Percentiles rank a stretch among this genome's conserved stretches.
Evolutionary conservation across 2,888 invertebrate species (phyloP).

Genomic region (Automeris io): DNA sequence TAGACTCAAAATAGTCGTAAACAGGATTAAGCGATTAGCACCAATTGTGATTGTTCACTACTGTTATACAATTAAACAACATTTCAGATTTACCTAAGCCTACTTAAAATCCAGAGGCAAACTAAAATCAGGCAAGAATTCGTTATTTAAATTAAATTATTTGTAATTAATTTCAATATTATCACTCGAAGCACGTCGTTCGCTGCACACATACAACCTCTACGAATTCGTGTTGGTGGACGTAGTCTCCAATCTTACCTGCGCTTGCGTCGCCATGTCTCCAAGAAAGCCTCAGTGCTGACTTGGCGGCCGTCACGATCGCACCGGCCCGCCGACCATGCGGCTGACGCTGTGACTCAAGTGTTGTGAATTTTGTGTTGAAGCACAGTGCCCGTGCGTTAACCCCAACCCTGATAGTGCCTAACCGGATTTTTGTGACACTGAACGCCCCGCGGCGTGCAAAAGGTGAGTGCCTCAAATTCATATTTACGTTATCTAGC

Average conservation of each 20-base stretch:
- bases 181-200: slow-evolving; percentile 17
- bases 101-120: background rate
- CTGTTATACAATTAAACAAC: background rate
- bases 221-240: slow-evolving; percentile 35
- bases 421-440: slow-evolving; percentile 64
- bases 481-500: slow-evolving; percentile 30
- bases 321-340: slow-evolving; percentile 67
- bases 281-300: slow-evolving; percentile 71
- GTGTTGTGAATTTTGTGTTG: slow-evolving; percentile 68
- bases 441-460: slow-evolving; percentile 59
- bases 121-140: slow-evolving; percentile 8
- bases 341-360: slow-evolving; percentile 60
- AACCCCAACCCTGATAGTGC: slow-evolving; percentile 73
- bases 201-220: slow-evolving; percentile 27
- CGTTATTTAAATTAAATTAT: slow-evolving; percentile 4
- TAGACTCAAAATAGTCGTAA: background rate
- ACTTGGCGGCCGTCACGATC: slow-evolving; percentile 68
- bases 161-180: slow-evolving; percentile 10
- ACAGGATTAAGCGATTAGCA: background rate
- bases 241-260: slow-evolving; percentile 61
- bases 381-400: slow-evolving; percentile 69
- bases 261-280: slow-evolving; percentile 57
- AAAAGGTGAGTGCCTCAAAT: slow-evolving; percentile 51
- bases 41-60: background rate
- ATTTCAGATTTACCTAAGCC: background rate